phyloP scores from a whole-genome alignment of 2,888 invertebrate genomes.

The Chloroclystis v-ata region DNA sequence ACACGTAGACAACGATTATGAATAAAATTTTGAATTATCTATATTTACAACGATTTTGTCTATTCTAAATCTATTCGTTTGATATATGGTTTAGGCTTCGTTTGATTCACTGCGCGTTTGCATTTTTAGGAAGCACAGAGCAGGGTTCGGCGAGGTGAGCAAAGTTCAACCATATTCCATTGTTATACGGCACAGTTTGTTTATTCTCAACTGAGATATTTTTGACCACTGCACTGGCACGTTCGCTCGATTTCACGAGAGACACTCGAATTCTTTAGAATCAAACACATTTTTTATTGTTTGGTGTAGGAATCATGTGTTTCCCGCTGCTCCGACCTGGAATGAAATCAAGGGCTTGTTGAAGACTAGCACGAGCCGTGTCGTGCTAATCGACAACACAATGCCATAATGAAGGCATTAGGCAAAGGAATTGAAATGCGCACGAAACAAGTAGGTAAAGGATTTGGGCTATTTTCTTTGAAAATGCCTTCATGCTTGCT shows the following conservation, averaged over 20 bases:
- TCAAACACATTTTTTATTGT: slow-evolving; percentile 73
- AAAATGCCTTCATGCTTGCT: background rate
- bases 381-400: slow-evolving; percentile 48
- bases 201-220: slow-evolving; percentile 67
- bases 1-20: slow-evolving; percentile 63
- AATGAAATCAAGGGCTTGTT: slow-evolving; percentile 44
- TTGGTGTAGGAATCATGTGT: slow-evolving; percentile 54
- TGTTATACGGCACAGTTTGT: slow-evolving; percentile 55
- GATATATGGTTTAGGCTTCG: slow-evolving; percentile 29
- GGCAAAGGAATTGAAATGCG: slow-evolving; percentile 57
- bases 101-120: slow-evolving; percentile 53
- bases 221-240: slow-evolving; percentile 56
- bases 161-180: slow-evolving; percentile 75
- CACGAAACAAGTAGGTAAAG: slow-evolving; percentile 26
- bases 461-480: background rate
- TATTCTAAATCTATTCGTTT: slow-evolving; percentile 30
- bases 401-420: slow-evolving; percentile 6
- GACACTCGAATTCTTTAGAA: slow-evolving; percentile 51
- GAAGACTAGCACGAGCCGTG: slow-evolving; percentile 40
- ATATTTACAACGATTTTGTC: slow-evolving; percentile 48
- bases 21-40: slow-evolving; percentile 35
- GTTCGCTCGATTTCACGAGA: slow-evolving; percentile 62
- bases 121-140: slow-evolving; percentile 69
- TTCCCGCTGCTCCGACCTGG: slow-evolving; percentile 52
- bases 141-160: slow-evolving; percentile 55